Conservation (phyloP, 2,113 vertebrate genomes). For the Numida meleagris region DNA sequence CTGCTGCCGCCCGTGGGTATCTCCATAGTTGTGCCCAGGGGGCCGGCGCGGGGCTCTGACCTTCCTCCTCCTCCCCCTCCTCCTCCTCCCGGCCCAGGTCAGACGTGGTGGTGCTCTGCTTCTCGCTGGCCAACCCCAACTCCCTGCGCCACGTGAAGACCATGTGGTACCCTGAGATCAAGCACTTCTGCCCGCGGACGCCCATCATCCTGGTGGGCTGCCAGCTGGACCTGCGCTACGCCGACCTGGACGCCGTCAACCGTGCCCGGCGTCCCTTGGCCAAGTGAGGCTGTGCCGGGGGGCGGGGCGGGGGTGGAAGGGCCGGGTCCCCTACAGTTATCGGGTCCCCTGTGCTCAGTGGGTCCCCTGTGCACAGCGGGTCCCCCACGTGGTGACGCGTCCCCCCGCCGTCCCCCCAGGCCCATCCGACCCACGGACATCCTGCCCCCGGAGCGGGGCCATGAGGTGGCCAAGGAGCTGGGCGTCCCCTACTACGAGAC, state of each 20-base stretch:
- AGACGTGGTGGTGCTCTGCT: constrained; percentile 90
- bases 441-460: constrained; percentile 87
- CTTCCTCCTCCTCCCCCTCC: not conserved
- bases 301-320: rapidly evolving
- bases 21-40: rapidly evolving
- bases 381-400: rapidly evolving
- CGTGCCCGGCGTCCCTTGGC: constrained; percentile 87
- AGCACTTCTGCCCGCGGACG: constrained; percentile 92
- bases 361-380: not conserved
- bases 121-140: constrained; percentile 91
- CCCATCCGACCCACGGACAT: constrained; percentile 91
- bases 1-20: not conserved
- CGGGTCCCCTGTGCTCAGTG: too few species aligned
- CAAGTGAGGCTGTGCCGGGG: constrained; percentile 74
- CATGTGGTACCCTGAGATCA: constrained; percentile 94
- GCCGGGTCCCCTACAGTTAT: not conserved
- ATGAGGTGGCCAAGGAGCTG: constrained; percentile 91
- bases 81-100: constrained; percentile 69
- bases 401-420: constrained; percentile 43
- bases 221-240: constrained; percentile 93
- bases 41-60: not conserved
- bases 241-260: constrained; percentile 92
- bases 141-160: constrained; percentile 89
- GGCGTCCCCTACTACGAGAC: constrained; percentile 92
- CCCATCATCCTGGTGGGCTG: constrained; percentile 92